Evolutionary conservation across 2,113 vertebrate species (phyloP).

Genomic region (Rhinichthys klamathensis): DNA sequence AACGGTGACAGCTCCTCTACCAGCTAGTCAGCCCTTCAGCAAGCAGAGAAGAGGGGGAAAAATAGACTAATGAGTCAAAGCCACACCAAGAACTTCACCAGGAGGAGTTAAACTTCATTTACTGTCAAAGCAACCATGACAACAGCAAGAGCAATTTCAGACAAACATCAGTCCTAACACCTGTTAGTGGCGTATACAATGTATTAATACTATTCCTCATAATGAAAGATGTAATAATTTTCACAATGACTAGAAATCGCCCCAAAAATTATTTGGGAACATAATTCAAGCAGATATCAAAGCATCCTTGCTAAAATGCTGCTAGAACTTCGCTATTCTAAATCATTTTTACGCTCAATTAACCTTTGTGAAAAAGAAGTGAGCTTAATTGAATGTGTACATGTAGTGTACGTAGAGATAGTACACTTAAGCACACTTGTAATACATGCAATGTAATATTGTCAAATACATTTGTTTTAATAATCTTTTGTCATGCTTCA

Average conservation of each 20-base stretch:
- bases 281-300: not conserved
- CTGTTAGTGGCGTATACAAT: not conserved
- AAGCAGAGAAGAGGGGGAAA: not conserved
- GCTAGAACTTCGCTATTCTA: not conserved
- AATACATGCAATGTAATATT: no score
- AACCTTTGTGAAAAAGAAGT: not conserved
- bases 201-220: not conserved
- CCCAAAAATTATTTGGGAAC: not conserved
- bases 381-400: not conserved
- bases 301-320: not conserved
- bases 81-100: not conserved
- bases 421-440: no score
- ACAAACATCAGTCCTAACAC: not conserved
- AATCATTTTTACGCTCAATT: not conserved
- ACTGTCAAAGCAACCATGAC: not conserved
- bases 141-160: not conserved
- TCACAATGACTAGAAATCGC: not conserved
- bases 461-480: no score
- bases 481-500: no score
- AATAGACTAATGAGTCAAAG: conserved; percentile 13
- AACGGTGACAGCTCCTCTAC: not conserved
- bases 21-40: conserved; percentile 2
- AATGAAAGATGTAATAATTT: not conserved
- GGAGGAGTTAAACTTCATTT: not conserved
- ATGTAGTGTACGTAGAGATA: not conserved